These are phyloP conservation scores for Dipus sagitta DNA, from an alignment of 2,797 vertebrate species.

Conservation along the genomic window DNA sequence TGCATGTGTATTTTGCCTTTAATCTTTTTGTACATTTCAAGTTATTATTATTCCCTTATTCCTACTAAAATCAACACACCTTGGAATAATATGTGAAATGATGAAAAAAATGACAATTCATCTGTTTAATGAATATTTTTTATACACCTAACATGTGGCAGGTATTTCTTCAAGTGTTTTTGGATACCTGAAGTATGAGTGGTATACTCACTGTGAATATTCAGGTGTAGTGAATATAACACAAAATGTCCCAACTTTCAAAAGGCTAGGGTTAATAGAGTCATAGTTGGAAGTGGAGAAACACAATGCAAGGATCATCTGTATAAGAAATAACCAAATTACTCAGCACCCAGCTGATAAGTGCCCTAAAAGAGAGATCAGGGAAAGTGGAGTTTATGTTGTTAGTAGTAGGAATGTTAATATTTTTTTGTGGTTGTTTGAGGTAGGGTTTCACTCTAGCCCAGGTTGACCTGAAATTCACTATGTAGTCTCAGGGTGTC, in stretches of 20 bases:
- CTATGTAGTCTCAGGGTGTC: no score
- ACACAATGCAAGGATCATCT: background rate
- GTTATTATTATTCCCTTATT: background rate
- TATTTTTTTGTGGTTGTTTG: background rate
- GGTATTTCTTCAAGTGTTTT: constrained; percentile 3
- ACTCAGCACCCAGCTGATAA: background rate
- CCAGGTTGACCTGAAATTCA: no score
- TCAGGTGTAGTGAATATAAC: background rate
- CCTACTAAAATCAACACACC: background rate
- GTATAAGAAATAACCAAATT: background rate
- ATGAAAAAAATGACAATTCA: constrained; percentile 10
- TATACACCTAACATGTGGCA: background rate
- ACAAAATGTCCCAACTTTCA: background rate
- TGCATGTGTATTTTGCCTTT: constrained; percentile 4
- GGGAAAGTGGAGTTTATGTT: background rate
- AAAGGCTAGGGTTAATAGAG: background rate
- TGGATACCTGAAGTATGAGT: background rate
- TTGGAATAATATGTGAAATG: background rate
- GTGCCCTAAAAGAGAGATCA: background rate
- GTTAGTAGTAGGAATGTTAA: background rate
- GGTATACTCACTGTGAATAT: no score
- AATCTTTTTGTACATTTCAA: constrained; percentile 6
- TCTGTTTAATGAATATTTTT: background rate
- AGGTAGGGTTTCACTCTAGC: no score
- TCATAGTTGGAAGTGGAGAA: background rate